Conservation (phyloP, 2,888 invertebrate genomes). For the Notocelia uddmanniana region DNA sequence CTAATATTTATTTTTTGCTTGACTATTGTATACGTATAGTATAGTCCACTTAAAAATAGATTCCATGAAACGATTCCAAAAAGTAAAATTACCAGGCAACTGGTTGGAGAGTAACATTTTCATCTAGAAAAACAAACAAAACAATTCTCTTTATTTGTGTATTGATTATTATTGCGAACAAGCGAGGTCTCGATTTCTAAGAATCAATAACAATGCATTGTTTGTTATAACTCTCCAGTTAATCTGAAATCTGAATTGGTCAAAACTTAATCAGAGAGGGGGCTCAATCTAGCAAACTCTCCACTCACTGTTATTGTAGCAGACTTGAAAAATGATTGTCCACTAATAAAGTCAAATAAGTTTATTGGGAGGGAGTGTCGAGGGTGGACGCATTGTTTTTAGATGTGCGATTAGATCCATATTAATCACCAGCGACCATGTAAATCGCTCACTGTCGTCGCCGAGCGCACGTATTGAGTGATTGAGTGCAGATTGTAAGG, state of each 20-base stretch:
- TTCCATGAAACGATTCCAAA: not conserved
- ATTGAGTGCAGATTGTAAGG: slow-evolving; percentile 57
- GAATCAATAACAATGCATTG: no score
- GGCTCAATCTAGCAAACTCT: not conserved
- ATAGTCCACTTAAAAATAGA: no score
- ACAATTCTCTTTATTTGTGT: slow-evolving; percentile 9
- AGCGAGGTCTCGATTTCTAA: not conserved
- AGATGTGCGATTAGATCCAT: slow-evolving; percentile 49
- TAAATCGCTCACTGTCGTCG: slow-evolving; percentile 66
- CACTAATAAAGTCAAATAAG: slow-evolving; percentile 53
- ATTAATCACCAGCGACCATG: slow-evolving; percentile 60
- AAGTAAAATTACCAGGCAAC: slow-evolving; percentile 3
- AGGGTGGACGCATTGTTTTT: slow-evolving; percentile 54
- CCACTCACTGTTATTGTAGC: not conserved
- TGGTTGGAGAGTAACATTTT: slow-evolving; percentile 1
- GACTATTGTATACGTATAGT: no score
- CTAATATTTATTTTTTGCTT: no score
- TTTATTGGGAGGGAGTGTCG: slow-evolving; percentile 50
- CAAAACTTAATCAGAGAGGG: not conserved
- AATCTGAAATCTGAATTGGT: not conserved
- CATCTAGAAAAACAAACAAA: not conserved
- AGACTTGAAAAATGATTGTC: slow-evolving; percentile 30
- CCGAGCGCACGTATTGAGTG: slow-evolving; percentile 57
- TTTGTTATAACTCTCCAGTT: not conserved
- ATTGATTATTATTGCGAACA: not conserved